Base-by-base conservation (phyloP, 2,797 vertebrate species). In the Alca torda region DNA sequence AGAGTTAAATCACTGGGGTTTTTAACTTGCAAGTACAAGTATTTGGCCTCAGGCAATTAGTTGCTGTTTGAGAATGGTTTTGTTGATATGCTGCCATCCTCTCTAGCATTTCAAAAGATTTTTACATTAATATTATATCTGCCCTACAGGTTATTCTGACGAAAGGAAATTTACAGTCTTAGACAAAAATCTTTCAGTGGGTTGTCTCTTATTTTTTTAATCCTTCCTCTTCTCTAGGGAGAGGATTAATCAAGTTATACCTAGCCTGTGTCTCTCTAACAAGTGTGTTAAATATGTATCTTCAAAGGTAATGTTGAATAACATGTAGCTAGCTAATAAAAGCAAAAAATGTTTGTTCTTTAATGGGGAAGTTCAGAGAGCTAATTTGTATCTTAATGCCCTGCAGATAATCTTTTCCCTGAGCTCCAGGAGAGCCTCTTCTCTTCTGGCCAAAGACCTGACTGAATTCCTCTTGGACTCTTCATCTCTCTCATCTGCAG, bases 101-200 rank as follows among this genome's bases (percentile, higher is more conserved):
- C 68, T 84, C 70, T 63, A 87, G 39, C 57, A 74, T 95, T 96
- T 97, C 72, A 97, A 90, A 97, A 89, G 65, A 84, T 60, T 95
- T 96, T 91, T 80, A 41, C 57, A 86, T 96, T 94, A 95, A 95
- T 94, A 78, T 72, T 95, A 3, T 85, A 90, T 94, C 83, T 96
- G 68, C 94, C 95, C 91, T 89, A 30, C 56, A 82, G 92, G 80
- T 94, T 92, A 81, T 81, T 93, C 45, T 84, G 84, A 84, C 1
- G 8, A 95, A 92, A 92, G 69, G n/a, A 88, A 65, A 87, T 96
- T 73, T 60, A n/a, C 43, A 63, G 46, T 83, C 37, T 92, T 91
- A 37, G 65, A 31, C 50, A 89, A 84, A 92, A 80, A 69, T 68
- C 79, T 81, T 94, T 83, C 79, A 56, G 18, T 76, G 20, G 13